Evolutionary conservation across 2,888 invertebrate species (phyloP), one percentile per base, ranked within the genome.

Genomic region (Siphonodentalium dalli): DNA sequence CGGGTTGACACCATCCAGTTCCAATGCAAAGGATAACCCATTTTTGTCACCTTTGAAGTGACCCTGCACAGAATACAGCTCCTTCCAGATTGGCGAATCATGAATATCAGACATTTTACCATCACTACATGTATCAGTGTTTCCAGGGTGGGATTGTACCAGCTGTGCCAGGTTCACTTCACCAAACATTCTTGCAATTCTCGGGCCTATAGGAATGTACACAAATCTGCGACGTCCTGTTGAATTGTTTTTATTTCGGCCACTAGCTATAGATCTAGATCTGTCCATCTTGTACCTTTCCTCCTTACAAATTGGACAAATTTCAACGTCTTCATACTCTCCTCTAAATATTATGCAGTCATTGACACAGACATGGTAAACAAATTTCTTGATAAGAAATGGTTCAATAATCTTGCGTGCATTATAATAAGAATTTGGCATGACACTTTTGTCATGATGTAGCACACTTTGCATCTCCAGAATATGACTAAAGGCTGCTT

Each of bases 111-210:
- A 42, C 35, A 50, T 50, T 15, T 40, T 33, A 6, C 23, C 23
- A 8, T 24, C 31, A 7, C 5, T 23, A 15, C 41, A 40, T 15
- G 13, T n/a, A n/a, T n/a, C n/a, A n/a, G n/a, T 33, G 27, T 27
- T 29, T 20, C 48, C 40, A 24, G 40, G 24, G 24, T 48, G 48
- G 11, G 21, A 39, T 23, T 31, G 28, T 18, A 48, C 20, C 20
- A 40, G 7, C 20, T 40, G 26, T 8, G 48, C 50, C 2, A 35
- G 35, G 13, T 42, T 50, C 18, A 20, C 42, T 27, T 50, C 42
- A 7, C 50, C 50, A 50, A 21, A 50, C 18, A 42, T 33, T 26
- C 50, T 50, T 9, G 50, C 50, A 9, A 50, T 3, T 34, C 50
- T 50, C 8, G 41, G 35, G 1, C 46, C 46, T 7, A 46, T 31